Conservation (phyloP, 2,113 vertebrate genomes). For the Osmerus mordax region DNA sequence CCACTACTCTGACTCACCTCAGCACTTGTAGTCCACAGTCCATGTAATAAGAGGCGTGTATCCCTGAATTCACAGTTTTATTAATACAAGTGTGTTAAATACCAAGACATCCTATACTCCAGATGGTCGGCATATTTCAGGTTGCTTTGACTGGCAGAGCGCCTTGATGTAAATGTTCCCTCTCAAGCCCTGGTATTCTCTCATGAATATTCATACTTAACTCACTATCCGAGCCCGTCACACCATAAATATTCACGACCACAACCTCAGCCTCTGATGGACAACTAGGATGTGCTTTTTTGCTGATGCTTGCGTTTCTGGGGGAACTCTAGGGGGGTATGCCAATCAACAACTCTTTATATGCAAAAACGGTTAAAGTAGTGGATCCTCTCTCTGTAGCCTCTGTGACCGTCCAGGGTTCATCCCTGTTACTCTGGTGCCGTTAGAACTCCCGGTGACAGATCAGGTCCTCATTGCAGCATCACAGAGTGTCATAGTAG, state of each 20-base stretch:
- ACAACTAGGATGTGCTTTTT: conserved; percentile 27
- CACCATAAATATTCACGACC: conserved; percentile 57
- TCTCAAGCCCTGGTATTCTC: conserved; percentile 19
- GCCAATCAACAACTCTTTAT: background rate
- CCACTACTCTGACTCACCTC: background rate
- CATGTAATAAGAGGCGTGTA: background rate
- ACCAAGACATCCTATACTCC: conserved; percentile 18
- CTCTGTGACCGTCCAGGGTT: background rate
- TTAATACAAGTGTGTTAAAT: background rate
- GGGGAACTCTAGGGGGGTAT: conserved; percentile 10
- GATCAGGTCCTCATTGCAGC: background rate
- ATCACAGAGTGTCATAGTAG: conserved; percentile 1
- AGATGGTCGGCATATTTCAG: conserved; percentile 43
- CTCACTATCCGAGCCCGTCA: conserved; percentile 5
- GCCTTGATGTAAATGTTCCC: conserved; percentile 27
- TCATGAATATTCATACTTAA: conserved; percentile 55
- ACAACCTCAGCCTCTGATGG: conserved; percentile 26
- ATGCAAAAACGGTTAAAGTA: too few species aligned
- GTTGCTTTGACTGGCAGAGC: conserved; percentile 28
- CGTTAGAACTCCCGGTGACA: background rate
- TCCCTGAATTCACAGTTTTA: background rate
- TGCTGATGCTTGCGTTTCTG: conserved; percentile 23
- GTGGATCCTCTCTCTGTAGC: background rate
- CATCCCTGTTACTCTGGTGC: conserved; percentile 2
- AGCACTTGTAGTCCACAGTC: too few species aligned